phyloP scores from a whole-genome alignment of 2,888 invertebrate species.

The Gastracanthus pulcherrimus region DNA sequence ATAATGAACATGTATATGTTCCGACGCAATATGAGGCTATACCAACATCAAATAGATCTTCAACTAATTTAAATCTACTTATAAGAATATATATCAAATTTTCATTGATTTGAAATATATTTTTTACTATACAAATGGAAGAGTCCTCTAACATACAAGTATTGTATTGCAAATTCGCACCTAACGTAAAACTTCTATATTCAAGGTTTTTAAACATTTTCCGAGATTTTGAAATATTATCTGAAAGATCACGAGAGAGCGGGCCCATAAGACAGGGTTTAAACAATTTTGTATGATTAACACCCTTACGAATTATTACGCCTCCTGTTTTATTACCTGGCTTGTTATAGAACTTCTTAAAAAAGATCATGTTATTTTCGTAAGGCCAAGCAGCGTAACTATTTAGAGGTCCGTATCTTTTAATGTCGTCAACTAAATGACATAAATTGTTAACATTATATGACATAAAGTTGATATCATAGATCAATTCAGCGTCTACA shows the following conservation, averaged over 20 bases:
- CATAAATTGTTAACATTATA: no score
- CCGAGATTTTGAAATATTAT: not conserved
- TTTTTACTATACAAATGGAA: not conserved
- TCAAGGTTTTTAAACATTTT: conserved; percentile 3
- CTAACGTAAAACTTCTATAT: not conserved
- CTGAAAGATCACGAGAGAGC: not conserved
- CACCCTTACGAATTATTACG: not conserved
- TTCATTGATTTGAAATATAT: not conserved
- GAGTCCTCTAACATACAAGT: not conserved
- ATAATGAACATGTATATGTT: not conserved
- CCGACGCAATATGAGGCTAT: not conserved
- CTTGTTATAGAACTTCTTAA: not conserved
- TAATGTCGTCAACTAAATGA: no score
- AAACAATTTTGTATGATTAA: not conserved
- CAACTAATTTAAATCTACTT: not conserved
- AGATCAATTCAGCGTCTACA: no score
- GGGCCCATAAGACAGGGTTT: not conserved
- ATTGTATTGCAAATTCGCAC: not conserved
- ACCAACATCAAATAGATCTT: not conserved
- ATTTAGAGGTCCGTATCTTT: not conserved
- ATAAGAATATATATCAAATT: not conserved
- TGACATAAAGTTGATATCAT: no score
- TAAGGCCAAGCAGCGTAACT: conserved; percentile 1
- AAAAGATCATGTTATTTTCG: conserved; percentile 9
- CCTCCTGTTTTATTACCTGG: not conserved